Percentiles rank a stretch among this genome's conserved stretches.
Conservation (phyloP, 2,113 vertebrate genomes). For the Todiramphus saurophagus region DNA sequence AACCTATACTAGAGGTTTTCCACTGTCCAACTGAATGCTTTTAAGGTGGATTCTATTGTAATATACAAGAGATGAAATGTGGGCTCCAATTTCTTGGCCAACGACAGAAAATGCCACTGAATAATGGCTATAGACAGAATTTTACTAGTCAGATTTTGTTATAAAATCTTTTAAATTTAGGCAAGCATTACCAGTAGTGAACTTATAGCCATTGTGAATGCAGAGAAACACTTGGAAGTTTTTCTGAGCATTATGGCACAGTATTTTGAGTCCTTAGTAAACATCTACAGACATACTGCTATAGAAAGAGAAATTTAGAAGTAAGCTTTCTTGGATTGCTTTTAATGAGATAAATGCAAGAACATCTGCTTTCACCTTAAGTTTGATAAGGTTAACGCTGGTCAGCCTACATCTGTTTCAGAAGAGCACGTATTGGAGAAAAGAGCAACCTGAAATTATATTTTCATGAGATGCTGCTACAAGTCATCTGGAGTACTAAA, state of each 20-base stretch:
- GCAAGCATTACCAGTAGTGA: constrained; percentile 51
- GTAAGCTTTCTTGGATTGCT: constrained; percentile 53
- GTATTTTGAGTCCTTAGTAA: constrained; percentile 35
- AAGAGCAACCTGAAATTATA: neutral
- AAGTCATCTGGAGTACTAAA: constrained; percentile 65
- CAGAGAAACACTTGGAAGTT: constrained; percentile 55
- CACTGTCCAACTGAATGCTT: constrained; percentile 40
- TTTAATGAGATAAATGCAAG: constrained; percentile 58
- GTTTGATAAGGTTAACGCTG: constrained; percentile 40
- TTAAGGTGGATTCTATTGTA: constrained; percentile 62
- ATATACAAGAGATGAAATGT: constrained; percentile 54
- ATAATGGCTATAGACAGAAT: constrained; percentile 71
- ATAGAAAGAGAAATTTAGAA: constrained; percentile 5
- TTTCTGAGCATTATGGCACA: constrained; percentile 46
- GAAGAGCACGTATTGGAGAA: neutral
- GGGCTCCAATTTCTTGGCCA: constrained; percentile 71
- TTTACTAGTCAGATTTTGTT: constrained; percentile 74
- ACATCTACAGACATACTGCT: constrained; percentile 56
- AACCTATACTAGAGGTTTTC: constrained; percentile 74
- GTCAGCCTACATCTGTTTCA: constrained; percentile 32
- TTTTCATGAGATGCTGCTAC: constrained; percentile 50
- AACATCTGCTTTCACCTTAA: constrained; percentile 37
- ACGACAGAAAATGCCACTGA: constrained; percentile 74
- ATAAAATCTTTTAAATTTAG: constrained; percentile 73
- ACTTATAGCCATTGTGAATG: constrained; percentile 44